These are phyloP conservation scores for Troilus luridus DNA, from an alignment of 2,888 invertebrate genomes.

Conservation along the genomic window DNA sequence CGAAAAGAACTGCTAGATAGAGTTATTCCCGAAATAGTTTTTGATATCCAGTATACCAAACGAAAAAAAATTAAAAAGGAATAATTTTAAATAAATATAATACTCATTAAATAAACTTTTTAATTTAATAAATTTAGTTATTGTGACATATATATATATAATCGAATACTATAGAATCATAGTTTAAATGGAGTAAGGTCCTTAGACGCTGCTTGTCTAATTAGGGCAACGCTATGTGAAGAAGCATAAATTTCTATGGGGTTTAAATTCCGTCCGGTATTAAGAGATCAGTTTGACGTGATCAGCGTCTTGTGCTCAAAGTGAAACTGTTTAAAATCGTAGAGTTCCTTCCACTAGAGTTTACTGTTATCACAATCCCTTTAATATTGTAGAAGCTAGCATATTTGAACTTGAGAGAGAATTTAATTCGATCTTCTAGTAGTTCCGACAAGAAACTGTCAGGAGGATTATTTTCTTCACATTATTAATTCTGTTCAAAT, in stretches of 20 bases:
- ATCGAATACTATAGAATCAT: too few species aligned
- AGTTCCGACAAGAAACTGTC: background rate
- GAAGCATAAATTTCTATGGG: background rate
- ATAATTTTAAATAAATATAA: too few species aligned
- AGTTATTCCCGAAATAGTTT: too few species aligned
- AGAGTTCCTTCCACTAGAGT: background rate
- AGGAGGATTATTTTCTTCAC: background rate
- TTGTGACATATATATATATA: too few species aligned
- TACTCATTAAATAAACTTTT: too few species aligned
- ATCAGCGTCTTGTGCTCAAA: background rate
- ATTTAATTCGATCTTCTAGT: background rate
- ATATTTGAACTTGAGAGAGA: background rate
- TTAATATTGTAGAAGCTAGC: background rate
- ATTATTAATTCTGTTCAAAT: background rate
- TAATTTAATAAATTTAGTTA: too few species aligned
- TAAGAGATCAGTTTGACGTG: background rate
- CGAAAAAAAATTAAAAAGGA: too few species aligned
- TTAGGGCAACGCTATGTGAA: background rate
- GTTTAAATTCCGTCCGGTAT: background rate
- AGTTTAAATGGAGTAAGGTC: background rate
- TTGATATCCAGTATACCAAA: too few species aligned
- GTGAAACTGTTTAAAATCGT: background rate
- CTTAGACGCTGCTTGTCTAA: too few species aligned
- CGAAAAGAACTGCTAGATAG: too few species aligned
- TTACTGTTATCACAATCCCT: background rate